Conservation (phyloP, 2,113 vertebrate genomes). For the Dicaeum eximium region DNA sequence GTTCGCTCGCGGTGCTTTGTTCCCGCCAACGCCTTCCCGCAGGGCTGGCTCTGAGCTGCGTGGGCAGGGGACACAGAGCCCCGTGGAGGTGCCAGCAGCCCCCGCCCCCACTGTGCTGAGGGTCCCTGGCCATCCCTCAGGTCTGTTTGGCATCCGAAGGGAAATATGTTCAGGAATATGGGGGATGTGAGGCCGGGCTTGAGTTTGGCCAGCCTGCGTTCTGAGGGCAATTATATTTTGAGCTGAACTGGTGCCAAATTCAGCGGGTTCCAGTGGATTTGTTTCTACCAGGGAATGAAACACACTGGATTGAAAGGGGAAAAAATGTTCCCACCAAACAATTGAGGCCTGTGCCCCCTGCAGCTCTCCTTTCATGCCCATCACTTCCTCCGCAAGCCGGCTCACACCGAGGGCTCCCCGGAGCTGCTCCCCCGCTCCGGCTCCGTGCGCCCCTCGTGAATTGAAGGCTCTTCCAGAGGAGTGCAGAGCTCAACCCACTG, state of each 20-base stretch:
- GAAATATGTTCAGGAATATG: not conserved
- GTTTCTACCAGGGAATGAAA: not conserved
- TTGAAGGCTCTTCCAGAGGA: not conserved
- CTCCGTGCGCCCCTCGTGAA: not conserved
- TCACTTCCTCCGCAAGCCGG: fast-evolving
- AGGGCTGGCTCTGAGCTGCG: not conserved
- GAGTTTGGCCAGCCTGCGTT: not conserved
- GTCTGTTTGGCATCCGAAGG: not conserved
- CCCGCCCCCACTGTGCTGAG: not conserved
- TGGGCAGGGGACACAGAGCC: not conserved
- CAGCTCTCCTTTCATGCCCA: not conserved
- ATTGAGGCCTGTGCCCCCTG: not conserved
- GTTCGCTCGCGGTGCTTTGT: not conserved
- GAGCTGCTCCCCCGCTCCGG: not conserved
- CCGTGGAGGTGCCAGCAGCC: not conserved
- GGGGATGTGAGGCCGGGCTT: not conserved
- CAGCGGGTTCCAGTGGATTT: not conserved
- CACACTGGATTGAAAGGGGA: not conserved
- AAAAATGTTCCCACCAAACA: not conserved
- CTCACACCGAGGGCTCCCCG: not conserved
- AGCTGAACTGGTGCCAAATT: not conserved
- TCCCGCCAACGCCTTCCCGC: not conserved
- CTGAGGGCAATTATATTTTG: not conserved
- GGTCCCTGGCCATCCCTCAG: not conserved
- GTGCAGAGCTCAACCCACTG: not conserved